A percentile compares a stretch with the other conserved stretches of the same genome.
These are phyloP conservation scores for Rhizoglyphus robini DNA, from an alignment of 1,140 invertebrate genomes.

Conservation along the genomic window DNA sequence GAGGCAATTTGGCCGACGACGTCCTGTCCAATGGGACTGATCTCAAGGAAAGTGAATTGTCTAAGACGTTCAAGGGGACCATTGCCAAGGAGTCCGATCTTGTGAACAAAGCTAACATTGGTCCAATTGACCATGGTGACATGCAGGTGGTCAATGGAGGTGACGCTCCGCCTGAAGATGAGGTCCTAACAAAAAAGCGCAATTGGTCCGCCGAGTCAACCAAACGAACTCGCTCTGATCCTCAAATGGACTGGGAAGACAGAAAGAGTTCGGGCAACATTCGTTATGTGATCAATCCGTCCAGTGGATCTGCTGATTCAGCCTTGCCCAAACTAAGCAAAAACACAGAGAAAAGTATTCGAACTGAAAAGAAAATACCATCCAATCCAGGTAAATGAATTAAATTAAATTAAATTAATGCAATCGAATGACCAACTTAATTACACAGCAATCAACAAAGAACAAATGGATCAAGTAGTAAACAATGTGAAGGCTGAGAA, in stretches of 20 bases:
- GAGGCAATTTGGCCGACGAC: neutral
- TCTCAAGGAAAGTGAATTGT: neutral
- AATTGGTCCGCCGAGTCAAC: neutral
- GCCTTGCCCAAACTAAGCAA: neutral
- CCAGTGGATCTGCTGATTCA: neutral
- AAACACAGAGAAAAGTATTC: neutral
- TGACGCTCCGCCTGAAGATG: neutral
- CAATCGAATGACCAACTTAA: too few relatives aligned
- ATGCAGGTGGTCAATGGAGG: neutral
- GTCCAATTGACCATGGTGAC: neutral
- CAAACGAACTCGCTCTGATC: neutral
- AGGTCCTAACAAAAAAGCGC: neutral
- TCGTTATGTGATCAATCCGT: neutral
- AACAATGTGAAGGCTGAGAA: neutral
- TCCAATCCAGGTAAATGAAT: too few relatives aligned
- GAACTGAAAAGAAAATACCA: too few relatives aligned
- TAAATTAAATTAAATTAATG: too few relatives aligned
- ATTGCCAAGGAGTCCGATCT: neutral
- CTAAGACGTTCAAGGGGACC: conserved; percentile 6
- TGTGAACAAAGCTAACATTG: neutral
- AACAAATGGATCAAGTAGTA: neutral
- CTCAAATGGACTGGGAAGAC: neutral
- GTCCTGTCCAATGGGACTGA: neutral
- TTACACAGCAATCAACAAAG: neutral
- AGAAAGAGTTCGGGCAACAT: neutral